Base-by-base conservation (phyloP, 2,888 invertebrate species). In the Pyrgus malvae region DNA sequence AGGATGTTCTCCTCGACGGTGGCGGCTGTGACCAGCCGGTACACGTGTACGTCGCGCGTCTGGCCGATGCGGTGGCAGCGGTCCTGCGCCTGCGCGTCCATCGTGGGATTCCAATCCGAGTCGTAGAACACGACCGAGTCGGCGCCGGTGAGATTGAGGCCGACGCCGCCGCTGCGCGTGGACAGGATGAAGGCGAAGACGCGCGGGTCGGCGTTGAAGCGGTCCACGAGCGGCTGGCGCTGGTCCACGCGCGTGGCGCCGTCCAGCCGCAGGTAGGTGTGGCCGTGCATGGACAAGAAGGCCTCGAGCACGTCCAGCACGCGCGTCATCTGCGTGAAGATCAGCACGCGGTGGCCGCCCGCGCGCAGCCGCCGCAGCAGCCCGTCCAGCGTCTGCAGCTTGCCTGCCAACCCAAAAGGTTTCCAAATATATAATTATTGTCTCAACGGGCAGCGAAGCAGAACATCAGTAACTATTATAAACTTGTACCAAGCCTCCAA, bases 321-420 rank as follows among this genome's bases (percentile, higher is more conserved):
- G 80, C 96, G 95, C 9, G 99, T 98, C 99, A 99, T 99, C 91
- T 99, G 99, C 14, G 99, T 99, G 90, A 99, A 99, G 68, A 99
- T 96, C 23, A 99, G 92, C 61, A 96, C 99, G 63, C 99, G 93
- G 89, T 99, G 99, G 48, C 93, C 93, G 50, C 92, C 97, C 14
- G 91, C 89, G 83, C 97, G 97, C 38, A 99, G 90, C 65, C 94
- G 92, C 44, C 97, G 93, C 70, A 99, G 91, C 59, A 99, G 91
- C 48, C 90, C 89, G 80, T 96, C 96, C 68, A 99, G 83, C 12
- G 96, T 95, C 90, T 99, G 99, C 63, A 99, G 91, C 90, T 99
- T 99, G 65, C 95, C 93, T 93, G 71, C 55, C 23, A 6, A 16
- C 9, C 12, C 2, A 31, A 5, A 6, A 25, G 25, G 7, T 8